Base-by-base conservation (phyloP, 1,140 invertebrate genomes). In the Apis dorsata region DNA sequence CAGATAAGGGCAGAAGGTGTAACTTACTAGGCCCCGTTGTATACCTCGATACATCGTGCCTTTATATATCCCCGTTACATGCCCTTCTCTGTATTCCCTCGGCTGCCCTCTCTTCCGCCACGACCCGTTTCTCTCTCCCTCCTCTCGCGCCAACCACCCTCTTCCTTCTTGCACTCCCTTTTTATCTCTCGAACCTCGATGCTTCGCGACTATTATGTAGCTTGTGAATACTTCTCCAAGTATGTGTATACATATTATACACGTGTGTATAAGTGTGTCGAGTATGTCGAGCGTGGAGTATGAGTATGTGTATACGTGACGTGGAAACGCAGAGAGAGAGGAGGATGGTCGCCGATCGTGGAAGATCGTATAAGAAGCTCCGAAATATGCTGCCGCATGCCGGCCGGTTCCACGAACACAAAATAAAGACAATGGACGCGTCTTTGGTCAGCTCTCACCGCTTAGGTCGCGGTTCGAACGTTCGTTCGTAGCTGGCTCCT, bases 1-100 rank as follows among this genome's bases (percentile, higher is more conserved):
- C 87, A 89, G 92, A 93, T 93, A 94, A 94, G 89, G 87, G 84
- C 90, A 85, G 86, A 90, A 93, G 92, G 93, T 93, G 92, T 93
- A 93, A 93, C 92, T 93, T 93, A 93, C 92, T 92, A 90, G 91
- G 86, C 88, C 88, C 88, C 91, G 90, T 86, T 76, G 85, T 89
- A 85, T 88, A 88, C 78, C 73, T 78, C 73, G 86, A 88, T 88
- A 84, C 79, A 83, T 88, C 77, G 62, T 88, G 72, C 84, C 77
- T 88, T 88, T 88, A 88, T 88, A 87, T 85, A 88, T 81, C 62
- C 65, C 74, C 74, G 87, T 83, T 88, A 88, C 87, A 80, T 83
- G 83, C 74, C 84, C 86, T 85, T 86, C 78, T 87, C 87, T 89
- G 79, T 89, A 89, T 88, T 75, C 86, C 70, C 84, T 19, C 19